Conservation (phyloP, 2,797 vertebrate species). For the Hyperoplus immaculatus region DNA sequence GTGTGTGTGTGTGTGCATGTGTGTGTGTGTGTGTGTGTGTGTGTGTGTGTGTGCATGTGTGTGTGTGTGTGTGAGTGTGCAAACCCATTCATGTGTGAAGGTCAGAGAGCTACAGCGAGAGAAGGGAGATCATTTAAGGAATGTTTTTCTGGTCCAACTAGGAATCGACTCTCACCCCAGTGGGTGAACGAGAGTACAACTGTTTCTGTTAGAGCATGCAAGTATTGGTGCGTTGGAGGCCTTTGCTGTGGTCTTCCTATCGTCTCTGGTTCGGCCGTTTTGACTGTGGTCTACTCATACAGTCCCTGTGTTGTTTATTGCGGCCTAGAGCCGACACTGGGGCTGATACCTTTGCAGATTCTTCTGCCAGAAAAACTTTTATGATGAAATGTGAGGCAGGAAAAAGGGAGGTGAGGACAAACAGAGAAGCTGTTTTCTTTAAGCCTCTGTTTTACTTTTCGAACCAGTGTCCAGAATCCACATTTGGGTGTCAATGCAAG, state of each 20-base stretch:
- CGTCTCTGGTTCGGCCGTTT: conserved; percentile 74
- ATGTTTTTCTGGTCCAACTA: conserved; percentile 40
- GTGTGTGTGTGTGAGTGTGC: neutral
- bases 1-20: neutral
- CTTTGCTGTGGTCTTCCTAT: conserved; percentile 82
- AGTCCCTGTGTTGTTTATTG: conserved; percentile 80
- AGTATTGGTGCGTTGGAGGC: conserved; percentile 65
- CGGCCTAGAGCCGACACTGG: conserved; percentile 69
- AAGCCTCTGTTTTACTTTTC: conserved; percentile 78
- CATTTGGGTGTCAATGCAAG: conserved; percentile 78
- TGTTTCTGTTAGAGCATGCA: conserved; percentile 69
- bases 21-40: conserved; percentile 5
- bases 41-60: conserved; percentile 4
- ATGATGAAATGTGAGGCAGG: conserved; percentile 82
- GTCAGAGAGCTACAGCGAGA: conserved; percentile 13
- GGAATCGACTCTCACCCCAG: conserved; percentile 36
- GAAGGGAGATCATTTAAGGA: conserved; percentile 24
- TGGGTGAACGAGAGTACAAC: conserved; percentile 49
- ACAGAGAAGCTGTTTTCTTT: conserved; percentile 79
- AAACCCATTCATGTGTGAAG: conserved; percentile 17
- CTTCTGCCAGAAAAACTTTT: conserved; percentile 82
- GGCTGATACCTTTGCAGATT: conserved; percentile 73
- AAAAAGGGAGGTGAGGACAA: conserved; percentile 80
- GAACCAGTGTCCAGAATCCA: conserved; percentile 78
- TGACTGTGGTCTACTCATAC: conserved; percentile 76